Base-by-base conservation (phyloP, 2,113 vertebrate species). In the Cryptomyrus ogoouensis region DNA sequence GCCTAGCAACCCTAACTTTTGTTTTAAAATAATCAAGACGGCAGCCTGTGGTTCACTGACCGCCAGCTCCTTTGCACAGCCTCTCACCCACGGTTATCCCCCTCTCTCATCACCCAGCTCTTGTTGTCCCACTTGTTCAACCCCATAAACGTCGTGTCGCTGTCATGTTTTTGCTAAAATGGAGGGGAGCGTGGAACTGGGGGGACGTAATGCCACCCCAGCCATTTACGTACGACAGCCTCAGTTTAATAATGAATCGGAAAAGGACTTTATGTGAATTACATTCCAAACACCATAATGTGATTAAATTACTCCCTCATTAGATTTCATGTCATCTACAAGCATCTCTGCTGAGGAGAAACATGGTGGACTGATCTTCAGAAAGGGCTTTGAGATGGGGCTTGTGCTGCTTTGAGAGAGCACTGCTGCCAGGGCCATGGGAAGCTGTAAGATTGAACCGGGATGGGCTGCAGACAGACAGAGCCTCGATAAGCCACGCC, bases 281-380 rank as follows among this genome's bases (percentile, higher is more conserved):
- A 89, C 44, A 89, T 77, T 80, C 46, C 66, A 80, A 87, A 90
- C 89, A 88, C 89, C 89, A 89, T 89, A 88, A 53, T 90, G 91
- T 93, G 92, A 93, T 93, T 92, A 92, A 88, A 91, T 87, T 90
- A 88, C 42, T 87, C 89, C 89, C 53, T 91, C 90, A 92, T 92
- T 92, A 92, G 85, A 91, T 91, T 91, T 91, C 90, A 91, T 90
- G 90, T 89, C 89, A 39, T 50, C 52, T 90, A 52, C 89, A 83
- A 89, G 89, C 90, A 90, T 90, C 90, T 90, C 89, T 88, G 84
- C 88, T 35, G 70, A 39, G 70, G 91, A 74, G 83, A 88, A 83
- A 89, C 83, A 90, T 70, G 91, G 31, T 87, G 86, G 19, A 35
- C 47, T 52, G 85, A 53, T 27, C n/a, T 52, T 24, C 6, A 53